These are phyloP conservation scores for Agelaius tricolor DNA, from an alignment of 2,113 vertebrate species.

Conservation along the genomic window DNA sequence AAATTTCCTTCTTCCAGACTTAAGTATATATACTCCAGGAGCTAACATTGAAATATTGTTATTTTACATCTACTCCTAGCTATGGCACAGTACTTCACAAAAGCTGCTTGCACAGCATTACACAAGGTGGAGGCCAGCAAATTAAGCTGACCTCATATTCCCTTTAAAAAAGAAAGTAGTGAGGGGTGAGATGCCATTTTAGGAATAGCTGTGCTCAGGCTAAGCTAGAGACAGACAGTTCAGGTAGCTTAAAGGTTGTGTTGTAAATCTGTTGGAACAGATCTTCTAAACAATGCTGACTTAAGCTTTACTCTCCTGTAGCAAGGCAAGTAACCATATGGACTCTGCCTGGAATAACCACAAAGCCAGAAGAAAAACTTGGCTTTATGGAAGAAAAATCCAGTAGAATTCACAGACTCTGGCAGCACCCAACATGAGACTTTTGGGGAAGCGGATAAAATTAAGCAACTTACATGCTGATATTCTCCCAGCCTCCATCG, in stretches of 20 bases:
- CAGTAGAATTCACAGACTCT: neutral
- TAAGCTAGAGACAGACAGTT: neutral
- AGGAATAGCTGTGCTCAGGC: neutral
- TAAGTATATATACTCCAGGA: neutral
- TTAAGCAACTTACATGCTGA: neutral
- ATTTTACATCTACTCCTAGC: neutral
- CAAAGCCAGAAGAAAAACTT: neutral
- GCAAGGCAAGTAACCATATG: neutral
- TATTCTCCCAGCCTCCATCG: neutral
- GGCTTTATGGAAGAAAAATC: neutral
- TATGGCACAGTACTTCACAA: neutral
- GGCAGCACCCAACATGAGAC: neutral
- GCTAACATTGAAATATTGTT: neutral
- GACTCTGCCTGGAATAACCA: neutral
- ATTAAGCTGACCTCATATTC: neutral
- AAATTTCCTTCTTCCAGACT: constrained; percentile 6
- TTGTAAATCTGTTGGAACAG: neutral
- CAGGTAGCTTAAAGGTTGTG: neutral
- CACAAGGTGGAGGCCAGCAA: neutral
- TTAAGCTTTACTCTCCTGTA: neutral
- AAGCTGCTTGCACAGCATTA: neutral
- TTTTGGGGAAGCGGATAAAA: neutral
- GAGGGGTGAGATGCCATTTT: neutral
- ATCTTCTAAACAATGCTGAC: neutral
- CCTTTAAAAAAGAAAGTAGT: neutral